Evolutionary conservation across 1,140 invertebrate species (phyloP).

Genomic region (Atta texana): DNA sequence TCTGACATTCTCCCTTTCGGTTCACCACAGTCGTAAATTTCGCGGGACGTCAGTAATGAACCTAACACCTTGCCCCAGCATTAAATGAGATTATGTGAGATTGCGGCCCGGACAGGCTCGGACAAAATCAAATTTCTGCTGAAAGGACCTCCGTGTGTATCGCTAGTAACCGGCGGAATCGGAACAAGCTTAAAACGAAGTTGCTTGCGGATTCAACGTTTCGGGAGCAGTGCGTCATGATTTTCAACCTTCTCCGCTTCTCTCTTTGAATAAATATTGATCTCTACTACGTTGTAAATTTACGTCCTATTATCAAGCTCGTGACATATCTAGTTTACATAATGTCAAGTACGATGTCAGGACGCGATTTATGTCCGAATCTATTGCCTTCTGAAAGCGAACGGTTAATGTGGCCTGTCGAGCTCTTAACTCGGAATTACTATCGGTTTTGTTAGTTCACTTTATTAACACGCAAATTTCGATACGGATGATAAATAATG

Average conservation of each 20-base stretch:
- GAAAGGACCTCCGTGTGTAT: constrained; percentile 48
- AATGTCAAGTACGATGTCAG: background rate
- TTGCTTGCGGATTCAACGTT: constrained; percentile 1
- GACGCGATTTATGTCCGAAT: constrained; percentile 28
- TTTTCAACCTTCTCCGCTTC: constrained; percentile 12
- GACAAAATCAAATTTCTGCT: constrained; percentile 56
- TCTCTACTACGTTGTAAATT: constrained; percentile 33
- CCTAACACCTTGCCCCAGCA: constrained; percentile 42
- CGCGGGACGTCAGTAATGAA: constrained; percentile 45
- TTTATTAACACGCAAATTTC: constrained; percentile 18
- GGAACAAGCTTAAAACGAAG: constrained; percentile 51
- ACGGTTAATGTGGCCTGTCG: constrained; percentile 27
- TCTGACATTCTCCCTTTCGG: constrained; percentile 15
- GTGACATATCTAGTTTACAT: constrained; percentile 35
- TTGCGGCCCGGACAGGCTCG: constrained; percentile 42
- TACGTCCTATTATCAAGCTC: constrained; percentile 34
- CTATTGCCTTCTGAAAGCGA: constrained; percentile 44
- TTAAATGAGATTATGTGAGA: constrained; percentile 59
- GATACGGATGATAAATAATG: background rate
- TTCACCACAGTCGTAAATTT: constrained; percentile 46
- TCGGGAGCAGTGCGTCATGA: background rate
- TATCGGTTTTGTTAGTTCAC: constrained; percentile 34
- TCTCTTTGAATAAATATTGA: constrained; percentile 40
- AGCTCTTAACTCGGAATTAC: constrained; percentile 51
- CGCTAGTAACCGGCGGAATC: constrained; percentile 39